A percentile compares a stretch with the other conserved stretches of the same genome.
Evolutionary conservation across 2,797 vertebrate species (phyloP).

Genomic region (Pempheris klunzingeri): DNA sequence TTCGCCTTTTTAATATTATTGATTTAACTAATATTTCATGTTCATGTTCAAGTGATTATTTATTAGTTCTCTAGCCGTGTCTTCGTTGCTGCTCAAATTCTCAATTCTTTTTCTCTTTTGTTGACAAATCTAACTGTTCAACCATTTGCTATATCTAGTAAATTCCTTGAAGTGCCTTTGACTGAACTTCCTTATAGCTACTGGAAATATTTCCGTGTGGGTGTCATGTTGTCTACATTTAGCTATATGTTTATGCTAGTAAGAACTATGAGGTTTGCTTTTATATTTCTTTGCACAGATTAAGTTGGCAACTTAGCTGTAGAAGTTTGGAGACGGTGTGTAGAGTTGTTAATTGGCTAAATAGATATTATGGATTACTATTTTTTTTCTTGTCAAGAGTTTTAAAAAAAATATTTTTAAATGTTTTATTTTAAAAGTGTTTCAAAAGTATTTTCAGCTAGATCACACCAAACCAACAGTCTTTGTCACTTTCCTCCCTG

Average conservation of each 20-base stretch:
- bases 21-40: neutral
- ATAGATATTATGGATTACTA: too few species aligned
- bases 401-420: too few species aligned
- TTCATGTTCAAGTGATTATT: neutral
- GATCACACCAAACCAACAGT: neutral
- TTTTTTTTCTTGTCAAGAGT: too few species aligned
- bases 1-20: neutral
- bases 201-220: neutral
- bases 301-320: neutral
- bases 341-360: too few species aligned
- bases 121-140: neutral
- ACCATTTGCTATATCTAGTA: neutral
- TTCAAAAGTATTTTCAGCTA: neutral
- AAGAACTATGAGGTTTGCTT: neutral
- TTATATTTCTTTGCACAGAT: neutral
- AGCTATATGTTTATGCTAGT: neutral
- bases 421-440: too few species aligned
- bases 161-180: neutral
- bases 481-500: neutral
- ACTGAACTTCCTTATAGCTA: neutral
- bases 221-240: neutral
- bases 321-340: neutral
- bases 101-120: neutral
- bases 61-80: neutral
- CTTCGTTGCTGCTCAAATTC: neutral